A percentile compares a stretch with the other conserved stretches of the same genome.
These are phyloP conservation scores for Chauna torquata DNA, from an alignment of 2,113 vertebrate genomes.

Conservation along the genomic window DNA sequence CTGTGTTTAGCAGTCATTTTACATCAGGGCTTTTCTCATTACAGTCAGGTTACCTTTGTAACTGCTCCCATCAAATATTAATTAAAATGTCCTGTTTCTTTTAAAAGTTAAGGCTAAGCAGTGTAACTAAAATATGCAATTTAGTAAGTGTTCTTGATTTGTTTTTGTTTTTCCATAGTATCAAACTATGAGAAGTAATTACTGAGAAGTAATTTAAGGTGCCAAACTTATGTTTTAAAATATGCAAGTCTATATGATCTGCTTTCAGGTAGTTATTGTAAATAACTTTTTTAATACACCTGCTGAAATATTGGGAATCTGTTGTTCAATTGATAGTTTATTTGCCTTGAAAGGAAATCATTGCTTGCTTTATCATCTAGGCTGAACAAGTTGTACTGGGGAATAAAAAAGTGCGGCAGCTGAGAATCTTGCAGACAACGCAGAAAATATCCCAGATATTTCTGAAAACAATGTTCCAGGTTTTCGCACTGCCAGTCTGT, in stretches of 20 bases:
- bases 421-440: constrained; percentile 32
- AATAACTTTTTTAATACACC: not conserved
- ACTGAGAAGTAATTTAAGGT: not conserved
- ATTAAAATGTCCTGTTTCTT: not conserved
- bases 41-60: not conserved
- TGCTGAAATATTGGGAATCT: constrained; percentile 78
- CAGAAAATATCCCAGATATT: constrained; percentile 74
- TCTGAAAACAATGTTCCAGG: constrained; percentile 76
- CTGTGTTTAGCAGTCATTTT: not conserved
- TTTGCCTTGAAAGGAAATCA: constrained; percentile 50
- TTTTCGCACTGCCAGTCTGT: constrained; percentile 63
- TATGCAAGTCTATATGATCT: not conserved
- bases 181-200: not conserved
- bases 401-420: constrained; percentile 86
- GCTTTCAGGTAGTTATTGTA: not conserved
- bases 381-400: constrained; percentile 79
- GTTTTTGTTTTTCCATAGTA: constrained; percentile 31
- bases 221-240: not conserved
- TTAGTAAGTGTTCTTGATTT: not conserved
- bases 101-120: not conserved
- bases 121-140: not conserved
- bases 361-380: constrained; percentile 11
- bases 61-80: not conserved
- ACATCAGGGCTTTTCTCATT: not conserved
- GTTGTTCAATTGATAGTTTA: constrained; percentile 68